Evolutionary conservation across 2,888 invertebrate species (phyloP).

Genomic region (Actias luna): DNA sequence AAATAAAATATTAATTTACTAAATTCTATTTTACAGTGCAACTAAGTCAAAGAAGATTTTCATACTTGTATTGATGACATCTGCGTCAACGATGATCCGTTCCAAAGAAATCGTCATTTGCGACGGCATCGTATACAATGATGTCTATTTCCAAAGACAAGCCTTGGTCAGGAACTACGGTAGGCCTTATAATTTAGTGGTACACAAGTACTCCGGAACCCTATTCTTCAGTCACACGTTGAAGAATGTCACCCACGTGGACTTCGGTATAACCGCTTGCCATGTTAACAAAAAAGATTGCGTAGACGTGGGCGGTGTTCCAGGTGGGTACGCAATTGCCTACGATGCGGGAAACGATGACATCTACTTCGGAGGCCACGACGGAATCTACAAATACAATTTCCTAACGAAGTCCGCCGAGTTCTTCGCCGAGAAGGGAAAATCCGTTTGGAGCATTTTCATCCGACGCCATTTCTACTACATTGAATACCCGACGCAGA

Average conservation of each 20-base stretch:
- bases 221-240: constrained; percentile 68
- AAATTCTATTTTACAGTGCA: not conserved
- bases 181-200: constrained; percentile 58
- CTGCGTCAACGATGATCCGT: not conserved
- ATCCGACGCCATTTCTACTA: constrained; percentile 64
- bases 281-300: constrained; percentile 48
- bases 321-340: constrained; percentile 65
- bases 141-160: constrained; percentile 58
- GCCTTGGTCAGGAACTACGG: constrained; percentile 47
- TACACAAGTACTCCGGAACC: constrained; percentile 60
- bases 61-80: not conserved
- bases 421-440: constrained; percentile 63
- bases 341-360: constrained; percentile 68
- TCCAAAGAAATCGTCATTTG: constrained; percentile 42
- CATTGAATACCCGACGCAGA: constrained; percentile 66
- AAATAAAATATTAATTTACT: too few species aligned
- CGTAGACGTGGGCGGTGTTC: constrained; percentile 43
- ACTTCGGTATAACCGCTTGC: constrained; percentile 59
- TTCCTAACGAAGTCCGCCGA: constrained; percentile 58
- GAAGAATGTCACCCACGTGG: constrained; percentile 46
- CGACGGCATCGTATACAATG: constrained; percentile 58
- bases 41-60: constrained; percentile 8
- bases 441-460: constrained; percentile 65
- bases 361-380: constrained; percentile 67
- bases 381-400: constrained; percentile 71